phyloP scores from a whole-genome alignment of 2,888 invertebrate genomes.

The Microctonus brassicae region DNA sequence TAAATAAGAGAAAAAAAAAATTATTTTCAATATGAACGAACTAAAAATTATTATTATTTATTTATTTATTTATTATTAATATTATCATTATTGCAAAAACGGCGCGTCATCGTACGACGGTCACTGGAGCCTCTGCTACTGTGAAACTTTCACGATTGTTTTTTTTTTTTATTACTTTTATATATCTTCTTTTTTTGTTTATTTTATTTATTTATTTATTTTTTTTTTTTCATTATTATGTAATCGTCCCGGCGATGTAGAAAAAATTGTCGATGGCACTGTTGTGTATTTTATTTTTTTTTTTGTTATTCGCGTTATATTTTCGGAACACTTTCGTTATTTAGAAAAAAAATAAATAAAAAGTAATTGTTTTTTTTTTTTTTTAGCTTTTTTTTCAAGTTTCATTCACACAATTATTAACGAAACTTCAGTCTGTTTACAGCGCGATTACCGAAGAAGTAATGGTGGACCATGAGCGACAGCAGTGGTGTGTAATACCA shows the following conservation, averaged over 20 bases:
- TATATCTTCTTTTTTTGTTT: background rate
- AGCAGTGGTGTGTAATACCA: slow-evolving; percentile 39
- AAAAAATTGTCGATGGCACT: slow-evolving; percentile 46
- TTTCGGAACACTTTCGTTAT: slow-evolving; percentile 32
- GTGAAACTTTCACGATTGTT: slow-evolving; percentile 29
- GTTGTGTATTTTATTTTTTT: slow-evolving; percentile 23
- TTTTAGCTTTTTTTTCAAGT: no score
- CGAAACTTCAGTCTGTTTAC: slow-evolving; percentile 40
- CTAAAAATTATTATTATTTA: background rate
- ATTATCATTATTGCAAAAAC: slow-evolving; percentile 18
- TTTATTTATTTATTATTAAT: background rate
- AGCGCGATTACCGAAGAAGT: slow-evolving; percentile 38
- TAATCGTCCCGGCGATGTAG: slow-evolving; percentile 38
- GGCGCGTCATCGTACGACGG: slow-evolving; percentile 31
- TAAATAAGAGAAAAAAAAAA: background rate
- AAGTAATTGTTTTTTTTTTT: no score
- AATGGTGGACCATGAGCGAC: slow-evolving; percentile 43
- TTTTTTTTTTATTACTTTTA: no score
- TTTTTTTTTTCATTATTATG: background rate
- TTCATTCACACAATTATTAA: slow-evolving; percentile 46
- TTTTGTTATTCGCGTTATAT: slow-evolving; percentile 11
- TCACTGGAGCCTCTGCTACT: slow-evolving; percentile 39
- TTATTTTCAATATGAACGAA: background rate
- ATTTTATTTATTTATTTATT: background rate
- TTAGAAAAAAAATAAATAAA: background rate